Evolutionary conservation across 2,113 vertebrate species (phyloP), one percentile per base, ranked within the genome.

Genomic region (Columba janthina): DNA sequence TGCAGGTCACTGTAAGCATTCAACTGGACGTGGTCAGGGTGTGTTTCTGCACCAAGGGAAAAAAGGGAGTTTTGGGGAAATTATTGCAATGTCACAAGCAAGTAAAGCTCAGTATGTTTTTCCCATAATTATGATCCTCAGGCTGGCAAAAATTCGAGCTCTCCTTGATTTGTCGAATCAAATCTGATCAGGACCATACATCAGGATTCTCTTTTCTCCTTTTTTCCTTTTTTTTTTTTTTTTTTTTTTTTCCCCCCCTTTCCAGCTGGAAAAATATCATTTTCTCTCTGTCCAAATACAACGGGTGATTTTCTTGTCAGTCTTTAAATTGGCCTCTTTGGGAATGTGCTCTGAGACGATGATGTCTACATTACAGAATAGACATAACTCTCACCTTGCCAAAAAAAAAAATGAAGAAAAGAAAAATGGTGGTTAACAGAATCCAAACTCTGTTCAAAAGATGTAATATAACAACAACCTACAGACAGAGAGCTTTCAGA

Each of bases 301-400:
- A 90, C 0, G 28, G 66, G 50, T 78, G 85, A 81, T 96, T 96
- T 96, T 89, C 57, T 69, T 93, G 88, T 66, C 70, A 79, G 73
- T 72, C 53, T 94, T 85, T 95, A 96, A 97, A 93, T 89, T 94
- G 80, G 73, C 73, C 62, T 93, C 86, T 40, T 61, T 94, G 94
- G 96, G 94, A 92, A 26, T 1, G 2, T 58, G 14, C 21, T 74
- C 67, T 88, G 85, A 92, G 69, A 21, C 0, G 20, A 62, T 78
- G 88, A 96, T 93, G 73, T 95, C 93, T 94, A 44, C 73, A 86
- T 96, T 86, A 91, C 21, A 46, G 53, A 84, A 61, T 9, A 93
- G 48, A 95, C 79, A 75, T 60, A 88, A 60, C 51, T 46, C 31
- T 60, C 0, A 4, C 40, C 53, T 77, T 77, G 72, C 71, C 36